These are phyloP conservation scores for Porites lobata DNA, from an alignment of 92 coral and sea anemone genomes.

Conservation along the genomic window DNA sequence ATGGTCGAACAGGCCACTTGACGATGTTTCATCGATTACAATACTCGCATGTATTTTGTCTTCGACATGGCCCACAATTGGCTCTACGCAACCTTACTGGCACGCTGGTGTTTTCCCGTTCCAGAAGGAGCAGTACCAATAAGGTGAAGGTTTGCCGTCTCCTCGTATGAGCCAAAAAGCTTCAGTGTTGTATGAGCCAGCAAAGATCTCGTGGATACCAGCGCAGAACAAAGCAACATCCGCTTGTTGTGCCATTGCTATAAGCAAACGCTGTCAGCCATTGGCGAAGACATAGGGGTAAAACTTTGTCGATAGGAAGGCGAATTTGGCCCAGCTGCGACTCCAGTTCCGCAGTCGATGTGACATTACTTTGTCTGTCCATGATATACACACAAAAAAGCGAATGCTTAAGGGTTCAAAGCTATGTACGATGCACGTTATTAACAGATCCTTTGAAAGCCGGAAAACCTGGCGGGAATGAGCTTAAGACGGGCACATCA, in stretches of 20 bases:
- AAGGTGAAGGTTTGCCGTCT: slow-evolving; percentile 55
- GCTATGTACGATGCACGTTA: too few species aligned
- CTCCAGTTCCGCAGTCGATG: slow-evolving; percentile 34
- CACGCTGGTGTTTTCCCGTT: slow-evolving; percentile 71
- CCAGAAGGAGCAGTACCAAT: slow-evolving; percentile 72
- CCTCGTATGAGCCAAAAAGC: slow-evolving; percentile 47
- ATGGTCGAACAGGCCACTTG: slow-evolving; percentile 71
- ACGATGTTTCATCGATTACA: slow-evolving; percentile 60
- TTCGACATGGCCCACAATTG: slow-evolving; percentile 57
- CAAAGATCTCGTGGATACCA: slow-evolving; percentile 36
- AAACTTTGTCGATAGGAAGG: slow-evolving; percentile 46
- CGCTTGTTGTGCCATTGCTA: slow-evolving; percentile 51
- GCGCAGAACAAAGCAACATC: slow-evolving; percentile 33
- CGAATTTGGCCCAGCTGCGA: slow-evolving; percentile 35
- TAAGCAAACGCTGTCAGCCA: slow-evolving; percentile 30
- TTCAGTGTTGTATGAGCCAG: slow-evolving; percentile 50
- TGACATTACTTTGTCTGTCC: background rate
- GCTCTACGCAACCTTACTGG: slow-evolving; percentile 42
- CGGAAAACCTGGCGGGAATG: too few species aligned
- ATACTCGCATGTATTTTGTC: slow-evolving; percentile 48
- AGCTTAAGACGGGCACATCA: too few species aligned
- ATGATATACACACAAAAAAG: too few species aligned
- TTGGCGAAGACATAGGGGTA: slow-evolving; percentile 29
- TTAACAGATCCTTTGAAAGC: too few species aligned
- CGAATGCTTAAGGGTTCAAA: too few species aligned